phyloP scores from a whole-genome alignment of 2,888 invertebrate genomes.

The Lasioglossum vierecki region DNA sequence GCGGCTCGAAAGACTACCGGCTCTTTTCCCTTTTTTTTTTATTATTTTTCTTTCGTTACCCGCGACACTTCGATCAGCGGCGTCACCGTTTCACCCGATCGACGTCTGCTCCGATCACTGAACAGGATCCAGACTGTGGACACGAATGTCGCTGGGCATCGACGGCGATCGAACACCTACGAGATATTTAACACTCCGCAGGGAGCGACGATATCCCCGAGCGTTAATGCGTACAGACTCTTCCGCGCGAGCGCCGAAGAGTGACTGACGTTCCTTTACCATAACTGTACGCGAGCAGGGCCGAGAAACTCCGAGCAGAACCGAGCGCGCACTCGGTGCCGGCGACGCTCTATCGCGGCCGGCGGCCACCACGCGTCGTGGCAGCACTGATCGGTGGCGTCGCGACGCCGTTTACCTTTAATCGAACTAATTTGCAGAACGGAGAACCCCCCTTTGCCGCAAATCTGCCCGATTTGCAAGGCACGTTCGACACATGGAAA shows the following conservation, averaged over 20 bases:
- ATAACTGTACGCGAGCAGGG: constrained; percentile 70
- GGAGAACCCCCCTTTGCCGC: not conserved
- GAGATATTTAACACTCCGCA: constrained; percentile 63
- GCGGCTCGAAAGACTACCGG: constrained; percentile 59
- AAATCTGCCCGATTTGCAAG: not conserved
- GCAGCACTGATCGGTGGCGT: constrained; percentile 78
- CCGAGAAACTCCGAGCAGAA: constrained; percentile 73
- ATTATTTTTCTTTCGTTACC: not conserved
- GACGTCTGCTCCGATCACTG: constrained; percentile 19
- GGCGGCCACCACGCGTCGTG: constrained; percentile 75
- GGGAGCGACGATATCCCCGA: constrained; percentile 65
- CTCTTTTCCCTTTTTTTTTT: constrained; percentile 43
- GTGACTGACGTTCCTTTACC: constrained; percentile 81
- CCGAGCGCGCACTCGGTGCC: constrained; percentile 71
- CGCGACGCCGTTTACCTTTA: constrained; percentile 53
- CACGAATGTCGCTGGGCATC: constrained; percentile 31
- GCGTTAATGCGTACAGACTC: constrained; percentile 74
- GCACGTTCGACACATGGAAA: not conserved
- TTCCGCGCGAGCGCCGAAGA: constrained; percentile 83
- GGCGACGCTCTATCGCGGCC: constrained; percentile 65
- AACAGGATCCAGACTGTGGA: constrained; percentile 1
- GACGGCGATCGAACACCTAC: constrained; percentile 55
- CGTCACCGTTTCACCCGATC: constrained; percentile 24
- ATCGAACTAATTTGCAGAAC: not conserved
- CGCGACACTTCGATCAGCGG: constrained; percentile 43